These are phyloP conservation scores for Ischnura elegans DNA, from an alignment of 2,888 invertebrate species.

Conservation along the genomic window DNA sequence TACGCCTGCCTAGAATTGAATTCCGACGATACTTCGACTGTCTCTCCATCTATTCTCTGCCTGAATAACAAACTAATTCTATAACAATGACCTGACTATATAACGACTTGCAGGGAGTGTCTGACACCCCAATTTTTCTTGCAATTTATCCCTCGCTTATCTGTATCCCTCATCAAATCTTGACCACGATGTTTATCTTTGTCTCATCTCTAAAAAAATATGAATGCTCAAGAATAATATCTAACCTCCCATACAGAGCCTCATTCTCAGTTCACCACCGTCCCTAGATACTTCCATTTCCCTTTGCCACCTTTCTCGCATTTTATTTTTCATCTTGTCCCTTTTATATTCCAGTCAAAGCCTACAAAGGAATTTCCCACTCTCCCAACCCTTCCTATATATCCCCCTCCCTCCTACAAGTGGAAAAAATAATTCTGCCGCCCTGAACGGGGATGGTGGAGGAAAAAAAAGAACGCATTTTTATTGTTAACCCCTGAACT, in stretches of 20 bases:
- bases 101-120: neutral
- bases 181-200: conserved; percentile 30
- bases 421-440: conserved; percentile 48
- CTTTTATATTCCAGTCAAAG: conserved; percentile 38
- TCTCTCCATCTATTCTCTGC: neutral
- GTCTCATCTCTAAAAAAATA: conserved; percentile 38
- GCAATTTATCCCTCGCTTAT: conserved; percentile 41
- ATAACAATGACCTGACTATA: neutral
- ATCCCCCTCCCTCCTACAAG: neutral
- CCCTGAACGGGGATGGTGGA: conserved; percentile 13
- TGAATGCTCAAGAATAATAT: neutral
- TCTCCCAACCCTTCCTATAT: neutral
- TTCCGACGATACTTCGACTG: conserved; percentile 7
- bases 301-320: conserved; percentile 43
- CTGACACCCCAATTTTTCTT: conserved; percentile 51
- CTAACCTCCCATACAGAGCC: conserved; percentile 23
- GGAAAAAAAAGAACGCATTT: conserved; percentile 23
- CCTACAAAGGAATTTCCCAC: conserved; percentile 29
- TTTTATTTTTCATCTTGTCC: conserved; percentile 54
- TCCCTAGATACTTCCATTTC: neutral
- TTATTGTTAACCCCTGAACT: conserved; percentile 54
- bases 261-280: conserved; percentile 14
- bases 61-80: conserved; percentile 1
- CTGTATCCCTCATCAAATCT: conserved; percentile 45
- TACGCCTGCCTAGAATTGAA: conserved; percentile 38